phyloP scores from a whole-genome alignment of 2,113 vertebrate species.

The Steatornis caripensis region DNA sequence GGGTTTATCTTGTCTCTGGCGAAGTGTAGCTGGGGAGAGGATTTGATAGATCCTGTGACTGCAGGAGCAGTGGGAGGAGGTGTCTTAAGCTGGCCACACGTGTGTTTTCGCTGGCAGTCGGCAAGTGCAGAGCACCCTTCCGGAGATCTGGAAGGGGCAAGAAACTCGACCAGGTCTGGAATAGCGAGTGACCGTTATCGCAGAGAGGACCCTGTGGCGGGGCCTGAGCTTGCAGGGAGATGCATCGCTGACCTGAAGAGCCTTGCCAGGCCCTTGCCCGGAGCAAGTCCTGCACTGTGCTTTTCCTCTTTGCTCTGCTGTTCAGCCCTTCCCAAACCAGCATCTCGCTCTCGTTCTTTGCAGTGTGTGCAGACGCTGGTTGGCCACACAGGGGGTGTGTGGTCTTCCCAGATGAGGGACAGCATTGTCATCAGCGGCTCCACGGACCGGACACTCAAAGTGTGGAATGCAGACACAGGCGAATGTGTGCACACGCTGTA shows the following conservation, averaged over 20 bases:
- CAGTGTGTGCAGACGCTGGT: slow-evolving; percentile 70
- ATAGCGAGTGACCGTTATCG: accelerated
- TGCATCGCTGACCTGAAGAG: background rate
- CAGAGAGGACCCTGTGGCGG: background rate
- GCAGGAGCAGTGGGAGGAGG: background rate
- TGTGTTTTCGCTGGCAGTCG: too few species aligned
- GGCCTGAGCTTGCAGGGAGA: background rate
- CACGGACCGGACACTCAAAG: slow-evolving; percentile 63
- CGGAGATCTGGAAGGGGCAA: too few species aligned
- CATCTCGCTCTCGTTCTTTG: background rate
- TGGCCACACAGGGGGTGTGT: slow-evolving; percentile 64
- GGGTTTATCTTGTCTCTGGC: background rate
- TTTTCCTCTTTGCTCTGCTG: background rate
- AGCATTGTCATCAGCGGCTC: slow-evolving; percentile 64
- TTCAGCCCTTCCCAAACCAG: background rate
- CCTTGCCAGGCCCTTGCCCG: background rate
- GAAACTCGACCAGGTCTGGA: background rate
- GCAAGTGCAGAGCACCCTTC: too few species aligned
- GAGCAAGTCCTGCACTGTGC: background rate
- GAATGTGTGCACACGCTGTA: slow-evolving; percentile 65
- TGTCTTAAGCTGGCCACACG: accelerated
- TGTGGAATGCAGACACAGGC: slow-evolving; percentile 64
- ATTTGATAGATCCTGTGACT: background rate
- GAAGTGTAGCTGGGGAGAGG: background rate
- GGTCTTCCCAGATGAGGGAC: slow-evolving; percentile 72